A percentile compares a stretch with the other conserved stretches of the same genome.
These are phyloP conservation scores for Coracopsis vasa DNA, from an alignment of 2,113 vertebrate species.

Conservation along the genomic window DNA sequence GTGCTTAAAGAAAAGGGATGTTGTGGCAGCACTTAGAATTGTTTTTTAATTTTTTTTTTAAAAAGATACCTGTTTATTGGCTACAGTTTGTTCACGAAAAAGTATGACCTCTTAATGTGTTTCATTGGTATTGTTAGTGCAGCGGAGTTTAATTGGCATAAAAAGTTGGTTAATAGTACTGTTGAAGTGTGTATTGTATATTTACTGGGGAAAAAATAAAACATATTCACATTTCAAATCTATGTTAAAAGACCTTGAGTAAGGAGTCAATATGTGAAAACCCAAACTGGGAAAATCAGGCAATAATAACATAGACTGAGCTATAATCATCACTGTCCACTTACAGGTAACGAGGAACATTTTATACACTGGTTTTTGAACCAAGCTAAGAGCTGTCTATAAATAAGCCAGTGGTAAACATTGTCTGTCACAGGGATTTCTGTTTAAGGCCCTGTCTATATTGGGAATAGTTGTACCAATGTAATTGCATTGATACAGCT, in stretches of 20 bases:
- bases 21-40: slow-evolving; percentile 77
- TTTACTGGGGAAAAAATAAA: slow-evolving; percentile 82
- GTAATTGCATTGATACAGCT: background rate
- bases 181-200: slow-evolving; percentile 84
- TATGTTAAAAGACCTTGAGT: slow-evolving; percentile 70
- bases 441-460: background rate
- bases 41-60: slow-evolving; percentile 74
- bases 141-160: slow-evolving; percentile 78
- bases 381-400: background rate
- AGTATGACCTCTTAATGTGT: slow-evolving; percentile 76
- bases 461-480: background rate
- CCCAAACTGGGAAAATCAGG: slow-evolving; percentile 36
- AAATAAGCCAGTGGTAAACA: background rate
- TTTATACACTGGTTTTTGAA: background rate
- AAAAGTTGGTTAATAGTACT: slow-evolving; percentile 77
- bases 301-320: slow-evolving; percentile 66
- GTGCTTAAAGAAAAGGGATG: slow-evolving; percentile 74
- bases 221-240: slow-evolving; percentile 81
- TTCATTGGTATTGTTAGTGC: slow-evolving; percentile 81
- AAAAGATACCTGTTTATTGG: slow-evolving; percentile 62
- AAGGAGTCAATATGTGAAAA: slow-evolving; percentile 58
- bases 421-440: background rate
- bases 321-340: slow-evolving; percentile 67
- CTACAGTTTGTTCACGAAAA: slow-evolving; percentile 74
- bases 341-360: slow-evolving; percentile 46